Base-by-base conservation (phyloP, 2,888 invertebrate species). In the Heliconius aoede region DNA sequence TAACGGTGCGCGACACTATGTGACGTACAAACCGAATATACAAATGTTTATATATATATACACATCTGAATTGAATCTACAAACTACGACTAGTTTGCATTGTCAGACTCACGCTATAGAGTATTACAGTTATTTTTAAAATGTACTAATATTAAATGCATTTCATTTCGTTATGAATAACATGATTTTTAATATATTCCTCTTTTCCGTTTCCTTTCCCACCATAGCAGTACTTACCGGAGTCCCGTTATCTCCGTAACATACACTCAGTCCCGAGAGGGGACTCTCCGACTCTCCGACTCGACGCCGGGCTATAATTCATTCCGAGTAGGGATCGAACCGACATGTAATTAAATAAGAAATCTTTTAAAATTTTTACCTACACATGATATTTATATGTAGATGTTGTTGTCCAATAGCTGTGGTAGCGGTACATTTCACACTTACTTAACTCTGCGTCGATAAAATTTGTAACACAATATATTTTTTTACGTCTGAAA, bases 401-500 rank as follows among this genome's bases (percentile, higher is more conserved):
- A 36, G 36, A 13, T 36, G 24, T 5, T 11, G 64, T 2, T 24
- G 15, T n/a, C 36, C 13, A 21, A 21, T 32, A 11, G 4, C 21
- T 11, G 28, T 9, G 1, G 11, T 11, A 1, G n/a, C 24, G 36
- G n/a, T 4, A 24, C 36, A 65, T 65, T 36, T n/a, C 32, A n/a
- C 65, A 65, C 36, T 65, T 58, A 36, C 1, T 24, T 24, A 36
- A 3, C 24, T 51, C 46, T 51, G 13, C 30, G 13, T 30, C 30
- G 30, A n/a, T 55, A 32, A 5, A 51, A 69, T 55, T 69, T n/a
- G n/a, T n/a, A 30, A 69, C 28, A 30, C 30, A 30, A 69, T 51
- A 30, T n/a, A 32, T 13, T 30, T 30, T 15, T 30, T 55, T n/a
- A 51, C 0, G 21, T 7, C 46, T 4, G 32, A 55, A 5, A 7